These are phyloP conservation scores for Spilogale gracilis DNA, from an alignment of 2,113 vertebrate species.

Conservation along the genomic window DNA sequence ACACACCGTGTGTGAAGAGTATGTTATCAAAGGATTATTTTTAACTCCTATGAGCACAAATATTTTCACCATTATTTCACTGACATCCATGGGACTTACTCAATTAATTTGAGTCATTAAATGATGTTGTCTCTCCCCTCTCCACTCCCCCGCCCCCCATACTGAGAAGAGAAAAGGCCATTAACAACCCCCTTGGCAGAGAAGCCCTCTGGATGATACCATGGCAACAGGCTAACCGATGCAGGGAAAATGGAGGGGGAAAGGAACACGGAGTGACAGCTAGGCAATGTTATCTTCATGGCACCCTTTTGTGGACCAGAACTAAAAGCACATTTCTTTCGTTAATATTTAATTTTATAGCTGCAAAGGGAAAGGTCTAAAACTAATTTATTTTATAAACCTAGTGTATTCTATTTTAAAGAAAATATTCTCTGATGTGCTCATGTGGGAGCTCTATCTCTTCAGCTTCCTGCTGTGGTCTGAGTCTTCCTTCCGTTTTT, in stretches of 20 bases:
- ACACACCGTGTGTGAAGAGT: not conserved
- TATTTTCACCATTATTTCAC: not conserved
- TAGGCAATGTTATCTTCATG: not conserved
- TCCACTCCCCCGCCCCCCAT: not conserved
- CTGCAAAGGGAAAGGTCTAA: not conserved
- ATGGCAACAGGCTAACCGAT: constrained; percentile 23
- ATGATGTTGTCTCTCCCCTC: not conserved
- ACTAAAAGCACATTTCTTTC: not conserved
- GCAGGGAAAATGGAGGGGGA: not conserved
- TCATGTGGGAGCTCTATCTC: constrained; percentile 83
- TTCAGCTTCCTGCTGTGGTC: constrained; percentile 86
- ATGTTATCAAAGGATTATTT: constrained; percentile 24
- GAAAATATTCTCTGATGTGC: constrained; percentile 83
- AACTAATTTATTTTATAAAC: not conserved
- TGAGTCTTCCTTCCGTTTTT: constrained; percentile 84
- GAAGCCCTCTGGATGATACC: constrained; percentile 27
- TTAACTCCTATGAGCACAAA: not conserved
- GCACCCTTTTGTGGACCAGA: not conserved
- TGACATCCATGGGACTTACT: not conserved
- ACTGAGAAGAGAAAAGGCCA: constrained; percentile 9
- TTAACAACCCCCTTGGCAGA: not conserved
- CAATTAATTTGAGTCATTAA: not conserved
- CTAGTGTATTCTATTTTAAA: not conserved
- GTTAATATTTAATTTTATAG: not conserved
- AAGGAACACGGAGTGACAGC: not conserved